A percentile compares a stretch with the other conserved stretches of the same genome.
phyloP scores from a whole-genome alignment of 2,113 vertebrate genomes.

The Alethe diademata region DNA sequence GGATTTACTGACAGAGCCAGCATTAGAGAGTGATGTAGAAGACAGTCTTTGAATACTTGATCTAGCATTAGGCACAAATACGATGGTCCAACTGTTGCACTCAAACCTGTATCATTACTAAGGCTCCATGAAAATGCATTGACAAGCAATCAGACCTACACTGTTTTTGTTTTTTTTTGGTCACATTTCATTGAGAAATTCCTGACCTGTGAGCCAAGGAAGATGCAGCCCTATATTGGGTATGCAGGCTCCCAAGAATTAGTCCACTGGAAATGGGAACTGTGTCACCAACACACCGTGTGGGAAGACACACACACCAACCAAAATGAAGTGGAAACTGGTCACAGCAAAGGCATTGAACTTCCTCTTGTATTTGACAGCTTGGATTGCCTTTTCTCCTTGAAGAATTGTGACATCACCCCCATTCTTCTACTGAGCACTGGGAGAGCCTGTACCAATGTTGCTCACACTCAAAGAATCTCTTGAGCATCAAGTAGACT shows the following conservation, averaged over 20 bases:
- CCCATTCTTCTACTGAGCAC: not conserved
- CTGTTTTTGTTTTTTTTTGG: not conserved
- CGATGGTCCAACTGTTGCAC: not conserved
- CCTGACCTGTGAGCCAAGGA: not conserved
- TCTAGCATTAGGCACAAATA: not conserved
- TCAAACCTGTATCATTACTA: not conserved
- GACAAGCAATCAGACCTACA: not conserved
- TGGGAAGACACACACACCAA: not conserved
- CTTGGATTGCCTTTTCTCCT: not conserved
- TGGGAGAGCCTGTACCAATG: not conserved
- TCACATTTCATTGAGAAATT: not conserved
- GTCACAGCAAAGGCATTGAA: not conserved
- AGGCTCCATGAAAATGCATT: not conserved
- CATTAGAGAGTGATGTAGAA: not conserved
- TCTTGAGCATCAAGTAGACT: not conserved
- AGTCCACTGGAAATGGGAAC: not conserved
- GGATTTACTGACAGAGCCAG: not conserved
- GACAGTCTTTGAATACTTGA: not conserved
- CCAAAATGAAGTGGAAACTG: not conserved
- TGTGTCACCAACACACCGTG: fast-evolving
- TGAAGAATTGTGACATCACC: not conserved
- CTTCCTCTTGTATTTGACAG: not conserved
- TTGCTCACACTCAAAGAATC: not conserved
- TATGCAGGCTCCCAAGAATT: not conserved
- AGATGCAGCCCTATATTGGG: not conserved